Percentiles rank a stretch among this genome's conserved stretches.
phyloP scores from a whole-genome alignment of 1,140 invertebrate species.

The Drosophila hydei region DNA sequence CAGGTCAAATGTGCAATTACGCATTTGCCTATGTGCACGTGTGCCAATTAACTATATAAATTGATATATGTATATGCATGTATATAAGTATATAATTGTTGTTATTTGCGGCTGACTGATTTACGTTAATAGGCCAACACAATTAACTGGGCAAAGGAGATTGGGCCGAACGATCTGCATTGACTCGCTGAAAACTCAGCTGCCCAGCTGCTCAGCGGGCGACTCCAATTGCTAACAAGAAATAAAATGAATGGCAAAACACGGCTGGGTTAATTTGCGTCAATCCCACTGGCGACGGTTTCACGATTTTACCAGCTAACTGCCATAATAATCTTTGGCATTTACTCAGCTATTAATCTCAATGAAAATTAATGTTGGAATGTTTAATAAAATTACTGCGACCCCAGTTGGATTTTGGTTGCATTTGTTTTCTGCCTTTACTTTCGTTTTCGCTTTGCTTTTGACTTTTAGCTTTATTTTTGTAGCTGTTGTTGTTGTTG shows the following conservation, averaged over 20 bases:
- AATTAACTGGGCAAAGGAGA: constrained; percentile 32
- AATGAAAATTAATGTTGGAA: constrained; percentile 77
- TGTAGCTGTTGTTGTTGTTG: too few relatives aligned
- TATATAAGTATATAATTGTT: constrained; percentile 27
- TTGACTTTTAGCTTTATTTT: neutral
- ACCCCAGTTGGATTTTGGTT: constrained; percentile 31
- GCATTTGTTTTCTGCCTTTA: constrained; percentile 29
- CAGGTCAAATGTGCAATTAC: constrained; percentile 69
- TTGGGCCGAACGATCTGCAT: constrained; percentile 33
- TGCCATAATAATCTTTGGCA: constrained; percentile 72
- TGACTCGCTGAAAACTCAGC: constrained; percentile 20
- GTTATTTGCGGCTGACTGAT: constrained; percentile 42
- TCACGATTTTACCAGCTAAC: constrained; percentile 27
- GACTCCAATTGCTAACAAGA: constrained; percentile 33
- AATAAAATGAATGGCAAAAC: constrained; percentile 51
- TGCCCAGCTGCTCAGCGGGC: constrained; percentile 19
- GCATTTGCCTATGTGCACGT: constrained; percentile 54
- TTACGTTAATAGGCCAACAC: constrained; percentile 66
- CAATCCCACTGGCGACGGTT: neutral
- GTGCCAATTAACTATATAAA: constrained; percentile 17
- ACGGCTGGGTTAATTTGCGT: constrained; percentile 46
- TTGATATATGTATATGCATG: neutral
- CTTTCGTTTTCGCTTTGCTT: neutral
- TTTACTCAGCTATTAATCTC: constrained; percentile 80
- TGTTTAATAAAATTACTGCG: constrained; percentile 57